Conservation (phyloP, 2,113 vertebrate species). For the Chamaea fasciata region DNA sequence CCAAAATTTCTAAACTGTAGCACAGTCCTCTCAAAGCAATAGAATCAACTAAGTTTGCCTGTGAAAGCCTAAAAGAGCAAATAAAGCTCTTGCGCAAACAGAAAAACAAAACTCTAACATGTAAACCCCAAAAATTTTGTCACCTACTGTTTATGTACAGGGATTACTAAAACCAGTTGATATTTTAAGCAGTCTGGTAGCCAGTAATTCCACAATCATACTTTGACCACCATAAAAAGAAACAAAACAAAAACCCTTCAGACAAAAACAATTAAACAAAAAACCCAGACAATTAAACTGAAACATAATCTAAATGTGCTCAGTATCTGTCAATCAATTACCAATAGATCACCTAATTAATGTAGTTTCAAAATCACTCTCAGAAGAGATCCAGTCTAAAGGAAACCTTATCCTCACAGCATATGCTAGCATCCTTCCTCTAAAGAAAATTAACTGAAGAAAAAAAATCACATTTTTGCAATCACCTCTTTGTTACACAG, state of each 20-base stretch:
- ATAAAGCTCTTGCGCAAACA: neutral
- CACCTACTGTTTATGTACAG: neutral
- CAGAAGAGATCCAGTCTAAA: neutral
- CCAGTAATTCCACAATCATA: neutral
- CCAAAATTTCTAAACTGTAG: neutral
- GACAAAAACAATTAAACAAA: neutral
- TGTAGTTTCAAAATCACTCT: neutral
- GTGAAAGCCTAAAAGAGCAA: neutral
- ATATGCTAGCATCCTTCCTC: neutral
- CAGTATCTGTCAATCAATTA: neutral
- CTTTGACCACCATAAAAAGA: neutral
- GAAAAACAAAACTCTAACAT: neutral
- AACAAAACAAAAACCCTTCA: too few relatives aligned
- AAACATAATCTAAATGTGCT: neutral
- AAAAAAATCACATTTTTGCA: neutral
- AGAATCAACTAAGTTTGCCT: neutral
- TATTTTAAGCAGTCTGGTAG: neutral
- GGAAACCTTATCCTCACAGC: neutral
- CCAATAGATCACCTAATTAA: neutral
- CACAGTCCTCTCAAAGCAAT: neutral
- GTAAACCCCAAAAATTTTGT: neutral
- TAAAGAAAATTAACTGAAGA: neutral
- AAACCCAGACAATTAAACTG: neutral
- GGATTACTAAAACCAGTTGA: neutral
- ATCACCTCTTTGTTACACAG: neutral